Percentiles rank a stretch among this genome's conserved stretches.
Conservation (phyloP, 2,797 vertebrate genomes). For the Decapterus maruadsi region DNA sequence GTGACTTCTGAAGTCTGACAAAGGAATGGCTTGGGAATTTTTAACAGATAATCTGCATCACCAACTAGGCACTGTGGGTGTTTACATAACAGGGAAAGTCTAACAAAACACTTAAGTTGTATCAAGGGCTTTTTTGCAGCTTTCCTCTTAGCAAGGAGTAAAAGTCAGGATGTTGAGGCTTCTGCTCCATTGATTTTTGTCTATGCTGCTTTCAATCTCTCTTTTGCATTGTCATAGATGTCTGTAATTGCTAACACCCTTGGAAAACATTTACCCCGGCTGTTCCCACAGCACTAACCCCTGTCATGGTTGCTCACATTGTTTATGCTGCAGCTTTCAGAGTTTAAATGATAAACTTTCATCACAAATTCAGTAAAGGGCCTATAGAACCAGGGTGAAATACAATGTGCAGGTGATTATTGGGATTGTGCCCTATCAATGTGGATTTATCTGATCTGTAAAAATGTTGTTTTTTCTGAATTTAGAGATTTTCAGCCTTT, state of each 20-base stretch:
- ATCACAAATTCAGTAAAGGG: neutral
- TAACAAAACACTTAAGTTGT: neutral
- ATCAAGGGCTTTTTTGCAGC: neutral
- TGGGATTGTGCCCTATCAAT: neutral
- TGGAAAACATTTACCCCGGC: neutral
- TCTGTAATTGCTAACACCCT: neutral
- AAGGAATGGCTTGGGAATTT: neutral
- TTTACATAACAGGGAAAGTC: neutral
- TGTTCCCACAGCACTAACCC: too few relatives aligned
- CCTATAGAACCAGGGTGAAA: neutral
- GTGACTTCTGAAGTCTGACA: neutral
- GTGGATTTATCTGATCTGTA: neutral
- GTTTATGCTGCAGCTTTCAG: neutral
- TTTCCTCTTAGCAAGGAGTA: neutral
- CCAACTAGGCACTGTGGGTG: too few relatives aligned
- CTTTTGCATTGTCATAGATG: neutral
- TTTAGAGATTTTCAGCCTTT: neutral
- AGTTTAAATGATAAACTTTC: neutral
- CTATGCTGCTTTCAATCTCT: neutral
- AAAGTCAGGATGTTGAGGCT: neutral
- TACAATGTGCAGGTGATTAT: neutral
- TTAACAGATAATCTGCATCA: neutral
- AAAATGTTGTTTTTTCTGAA: neutral
- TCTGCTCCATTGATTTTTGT: neutral
- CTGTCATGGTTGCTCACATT: too few relatives aligned